Percentiles rank a stretch among this genome's conserved stretches.
Conservation (phyloP, 2,797 vertebrate species). For the Crax fasciolata region DNA sequence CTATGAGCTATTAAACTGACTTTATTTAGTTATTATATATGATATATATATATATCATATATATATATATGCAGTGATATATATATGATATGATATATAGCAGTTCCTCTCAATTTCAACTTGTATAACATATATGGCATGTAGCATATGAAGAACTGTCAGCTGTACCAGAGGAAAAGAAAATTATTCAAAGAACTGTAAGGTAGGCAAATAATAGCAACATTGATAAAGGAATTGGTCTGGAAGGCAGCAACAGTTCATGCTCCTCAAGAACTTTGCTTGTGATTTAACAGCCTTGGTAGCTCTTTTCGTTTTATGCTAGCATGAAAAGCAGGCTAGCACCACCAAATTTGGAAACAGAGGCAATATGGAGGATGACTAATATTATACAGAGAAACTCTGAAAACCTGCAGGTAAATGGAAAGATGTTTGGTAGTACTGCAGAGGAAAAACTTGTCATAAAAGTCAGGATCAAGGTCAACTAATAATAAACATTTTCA, state of each 20-base stretch:
- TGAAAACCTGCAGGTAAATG: not conserved
- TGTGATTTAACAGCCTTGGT: not conserved
- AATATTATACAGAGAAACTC: not conserved
- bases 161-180: not conserved
- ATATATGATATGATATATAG: accelerated
- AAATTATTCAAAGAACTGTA: not conserved
- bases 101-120: not conserved
- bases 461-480: not conserved
- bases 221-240: not conserved
- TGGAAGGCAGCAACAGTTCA: not conserved
- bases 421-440: not conserved
- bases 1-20: not conserved
- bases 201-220: not conserved
- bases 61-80: too few relatives aligned
- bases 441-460: not conserved
- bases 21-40: not conserved
- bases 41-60: too few relatives aligned
- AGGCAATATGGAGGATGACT: accelerated
- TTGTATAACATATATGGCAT: not conserved
- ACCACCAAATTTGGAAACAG: not conserved
- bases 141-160: not conserved
- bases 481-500: not conserved
- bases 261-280: not conserved
- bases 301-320: not conserved
- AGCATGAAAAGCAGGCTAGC: not conserved